Percentiles rank a stretch among this genome's conserved stretches.
Conservation (phyloP, 2,113 vertebrate genomes). For the Sitta europaea region DNA sequence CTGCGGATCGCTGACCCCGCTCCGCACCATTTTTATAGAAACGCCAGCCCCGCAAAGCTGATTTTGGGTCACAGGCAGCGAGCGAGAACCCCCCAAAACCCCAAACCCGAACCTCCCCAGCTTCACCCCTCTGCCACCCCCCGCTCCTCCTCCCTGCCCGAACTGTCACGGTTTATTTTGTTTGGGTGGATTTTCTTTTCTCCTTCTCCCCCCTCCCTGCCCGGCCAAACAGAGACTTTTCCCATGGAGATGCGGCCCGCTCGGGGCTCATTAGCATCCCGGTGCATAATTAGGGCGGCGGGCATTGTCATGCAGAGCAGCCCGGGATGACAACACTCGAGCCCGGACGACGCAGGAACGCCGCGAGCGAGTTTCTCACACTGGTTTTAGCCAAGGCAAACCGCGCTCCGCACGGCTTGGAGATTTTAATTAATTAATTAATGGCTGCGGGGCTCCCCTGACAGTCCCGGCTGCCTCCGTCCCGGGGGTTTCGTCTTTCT, state of each 20-base stretch:
- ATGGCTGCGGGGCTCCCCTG: background rate
- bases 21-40: fast-evolving
- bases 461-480: background rate
- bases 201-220: background rate
- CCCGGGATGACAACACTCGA: constrained; percentile 75
- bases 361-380: constrained; percentile 78
- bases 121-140: background rate
- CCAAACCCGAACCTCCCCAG: background rate
- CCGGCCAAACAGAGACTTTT: constrained; percentile 62
- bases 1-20: fast-evolving
- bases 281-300: constrained; percentile 73
- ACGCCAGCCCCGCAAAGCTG: fast-evolving
- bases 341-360: constrained; percentile 71
- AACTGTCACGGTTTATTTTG: constrained; percentile 56
- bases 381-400: constrained; percentile 66
- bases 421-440: constrained; percentile 63
- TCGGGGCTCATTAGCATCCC: constrained; percentile 73
- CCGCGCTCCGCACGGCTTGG: constrained; percentile 6
- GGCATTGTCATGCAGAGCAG: constrained; percentile 80
- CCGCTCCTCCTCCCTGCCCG: background rate
- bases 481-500: fast-evolving
- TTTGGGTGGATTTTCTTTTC: constrained; percentile 53
- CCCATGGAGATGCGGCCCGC: constrained; percentile 66
- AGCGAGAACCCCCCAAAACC: background rate
- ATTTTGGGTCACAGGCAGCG: fast-evolving